A percentile compares a stretch with the other conserved stretches of the same genome.
These are phyloP conservation scores for Uromys caudimaculatus DNA, from an alignment of 2,797 vertebrate genomes.

Conservation along the genomic window DNA sequence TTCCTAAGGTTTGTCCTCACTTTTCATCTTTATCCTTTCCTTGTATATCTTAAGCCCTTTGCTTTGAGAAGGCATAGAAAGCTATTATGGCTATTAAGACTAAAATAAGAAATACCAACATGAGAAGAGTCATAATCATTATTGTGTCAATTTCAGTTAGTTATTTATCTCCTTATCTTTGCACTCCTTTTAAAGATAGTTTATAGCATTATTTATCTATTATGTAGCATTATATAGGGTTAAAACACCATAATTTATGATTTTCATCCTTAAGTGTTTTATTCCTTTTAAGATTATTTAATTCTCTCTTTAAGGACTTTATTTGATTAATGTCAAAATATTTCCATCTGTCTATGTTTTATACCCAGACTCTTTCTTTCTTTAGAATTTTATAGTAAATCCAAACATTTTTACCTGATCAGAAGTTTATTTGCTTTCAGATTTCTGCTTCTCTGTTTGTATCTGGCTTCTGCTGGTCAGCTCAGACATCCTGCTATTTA, in stretches of 20 bases:
- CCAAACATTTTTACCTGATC: not conserved
- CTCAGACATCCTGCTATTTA: no score
- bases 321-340: not conserved
- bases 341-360: not conserved
- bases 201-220: not conserved
- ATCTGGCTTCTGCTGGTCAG: not conserved
- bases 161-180: not conserved
- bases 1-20: not conserved
- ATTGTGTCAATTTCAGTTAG: not conserved
- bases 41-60: not conserved
- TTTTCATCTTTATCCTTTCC: not conserved
- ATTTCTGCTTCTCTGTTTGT: not conserved
- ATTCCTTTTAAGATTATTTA: not conserved
- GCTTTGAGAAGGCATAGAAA: not conserved
- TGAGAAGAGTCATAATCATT: not conserved
- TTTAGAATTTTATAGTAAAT: not conserved
- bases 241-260: not conserved
- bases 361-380: not conserved
- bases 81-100: not conserved
- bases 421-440: not conserved
- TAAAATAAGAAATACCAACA: not conserved
- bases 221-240: not conserved
- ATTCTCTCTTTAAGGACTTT: not conserved
- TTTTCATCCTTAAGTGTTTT: not conserved
- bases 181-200: not conserved